A percentile compares a stretch with the other conserved stretches of the same genome.
Conservation (phyloP, 1,140 invertebrate genomes). For the Listronotus bonariensis region DNA sequence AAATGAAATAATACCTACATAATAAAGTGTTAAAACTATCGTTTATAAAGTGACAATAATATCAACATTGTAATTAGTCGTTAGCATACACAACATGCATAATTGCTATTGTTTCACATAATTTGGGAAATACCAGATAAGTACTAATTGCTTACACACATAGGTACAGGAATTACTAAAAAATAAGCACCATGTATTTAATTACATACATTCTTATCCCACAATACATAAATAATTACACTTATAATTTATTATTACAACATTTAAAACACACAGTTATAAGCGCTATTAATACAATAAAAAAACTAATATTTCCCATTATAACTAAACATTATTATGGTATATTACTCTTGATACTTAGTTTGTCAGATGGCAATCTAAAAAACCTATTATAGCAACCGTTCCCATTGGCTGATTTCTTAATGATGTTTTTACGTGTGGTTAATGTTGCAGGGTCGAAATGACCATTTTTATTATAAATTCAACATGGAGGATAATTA, state of each 20-base stretch:
- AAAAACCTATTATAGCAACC: constrained; percentile 51
- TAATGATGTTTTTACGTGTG: constrained; percentile 55
- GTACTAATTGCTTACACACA: background rate
- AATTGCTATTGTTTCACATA: background rate
- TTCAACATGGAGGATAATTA: constrained; percentile 53
- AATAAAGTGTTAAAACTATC: too few relatives aligned
- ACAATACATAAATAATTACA: constrained; percentile 1
- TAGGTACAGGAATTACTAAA: too few relatives aligned
- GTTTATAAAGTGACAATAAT: too few relatives aligned
- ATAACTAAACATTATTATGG: constrained; percentile 22
- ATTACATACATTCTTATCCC: background rate
- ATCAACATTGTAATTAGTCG: too few relatives aligned
- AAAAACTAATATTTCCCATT: constrained; percentile 21
- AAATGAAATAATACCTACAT: too few relatives aligned
- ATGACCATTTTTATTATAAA: constrained; percentile 55
- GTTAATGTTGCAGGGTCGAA: constrained; percentile 47
- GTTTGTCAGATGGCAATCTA: constrained; percentile 44
- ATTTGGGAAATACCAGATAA: background rate
- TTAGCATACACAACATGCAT: too few relatives aligned
- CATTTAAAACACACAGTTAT: constrained; percentile 15
- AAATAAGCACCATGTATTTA: too few relatives aligned
- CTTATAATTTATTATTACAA: constrained; percentile 21
- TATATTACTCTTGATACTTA: constrained; percentile 27
- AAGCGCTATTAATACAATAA: constrained; percentile 20
- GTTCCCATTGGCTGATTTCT: constrained; percentile 53